These are phyloP conservation scores for Lasiurus cinereus DNA, from an alignment of 2,113 vertebrate species.

Conservation along the genomic window DNA sequence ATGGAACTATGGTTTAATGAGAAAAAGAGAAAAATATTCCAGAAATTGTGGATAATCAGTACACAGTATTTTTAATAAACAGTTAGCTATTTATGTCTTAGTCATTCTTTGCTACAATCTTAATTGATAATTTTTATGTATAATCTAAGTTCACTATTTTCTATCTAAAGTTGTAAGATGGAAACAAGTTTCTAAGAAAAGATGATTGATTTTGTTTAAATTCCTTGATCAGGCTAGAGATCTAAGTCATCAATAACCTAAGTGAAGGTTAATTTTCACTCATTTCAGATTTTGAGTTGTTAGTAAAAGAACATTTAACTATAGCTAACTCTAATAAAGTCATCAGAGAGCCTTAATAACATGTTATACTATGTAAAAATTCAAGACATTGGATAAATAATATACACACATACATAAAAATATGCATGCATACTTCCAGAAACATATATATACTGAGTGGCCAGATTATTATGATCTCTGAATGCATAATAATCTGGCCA, in stretches of 20 bases:
- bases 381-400: not conserved
- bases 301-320: not conserved
- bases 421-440: not conserved
- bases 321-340: not conserved
- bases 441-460: not conserved
- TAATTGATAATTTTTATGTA: not conserved
- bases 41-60: not conserved
- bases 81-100: not conserved
- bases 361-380: not conserved
- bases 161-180: not conserved
- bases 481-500: too few relatives aligned
- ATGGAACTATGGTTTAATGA: not conserved
- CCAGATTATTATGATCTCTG: too few relatives aligned
- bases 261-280: not conserved
- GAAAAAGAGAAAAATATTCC: not conserved
- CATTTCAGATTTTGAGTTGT: not conserved
- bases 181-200: conserved; percentile 16
- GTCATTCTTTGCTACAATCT: not conserved
- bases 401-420: not conserved
- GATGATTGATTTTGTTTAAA: not conserved
- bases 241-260: not conserved
- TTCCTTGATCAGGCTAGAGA: not conserved
- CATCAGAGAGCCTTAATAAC: not conserved
- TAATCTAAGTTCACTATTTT: not conserved
- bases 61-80: not conserved